phyloP scores from a whole-genome alignment of 2,113 vertebrate genomes.

The Pachyramphus minor region DNA sequence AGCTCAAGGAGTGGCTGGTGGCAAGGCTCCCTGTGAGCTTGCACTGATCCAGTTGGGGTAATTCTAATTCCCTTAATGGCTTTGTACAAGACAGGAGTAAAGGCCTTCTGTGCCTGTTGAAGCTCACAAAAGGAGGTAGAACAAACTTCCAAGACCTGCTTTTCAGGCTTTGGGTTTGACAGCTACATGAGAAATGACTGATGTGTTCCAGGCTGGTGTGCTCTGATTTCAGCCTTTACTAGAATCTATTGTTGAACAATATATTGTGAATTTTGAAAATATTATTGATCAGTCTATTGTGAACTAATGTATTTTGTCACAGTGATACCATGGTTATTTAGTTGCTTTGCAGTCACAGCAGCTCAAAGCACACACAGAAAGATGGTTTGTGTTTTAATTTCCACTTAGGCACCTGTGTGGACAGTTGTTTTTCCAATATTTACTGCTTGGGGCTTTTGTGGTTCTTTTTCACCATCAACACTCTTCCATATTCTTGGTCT shows the following conservation, averaged over 20 bases:
- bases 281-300: no score
- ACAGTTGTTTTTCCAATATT: not conserved
- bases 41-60: not conserved
- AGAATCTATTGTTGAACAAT: not conserved
- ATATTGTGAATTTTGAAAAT: no score
- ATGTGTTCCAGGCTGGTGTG: not conserved
- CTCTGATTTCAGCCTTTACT: not conserved
- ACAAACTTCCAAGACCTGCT: not conserved
- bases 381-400: not conserved
- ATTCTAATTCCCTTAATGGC: not conserved
- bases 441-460: not conserved
- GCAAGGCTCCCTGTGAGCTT: not conserved
- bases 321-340: not conserved
- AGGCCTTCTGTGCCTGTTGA: not conserved
- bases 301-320: not conserved
- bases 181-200: not conserved
- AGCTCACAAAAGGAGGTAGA: not conserved
- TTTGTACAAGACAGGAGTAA: not conserved
- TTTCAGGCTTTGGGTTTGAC: not conserved
- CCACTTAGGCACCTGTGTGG: not conserved
- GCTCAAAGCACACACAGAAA: not conserved
- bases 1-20: not conserved
- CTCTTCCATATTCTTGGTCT: not conserved
- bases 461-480: not conserved
- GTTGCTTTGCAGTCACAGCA: not conserved